Base-by-base conservation (phyloP, 1,140 invertebrate genomes). In the Prorops nasuta region DNA sequence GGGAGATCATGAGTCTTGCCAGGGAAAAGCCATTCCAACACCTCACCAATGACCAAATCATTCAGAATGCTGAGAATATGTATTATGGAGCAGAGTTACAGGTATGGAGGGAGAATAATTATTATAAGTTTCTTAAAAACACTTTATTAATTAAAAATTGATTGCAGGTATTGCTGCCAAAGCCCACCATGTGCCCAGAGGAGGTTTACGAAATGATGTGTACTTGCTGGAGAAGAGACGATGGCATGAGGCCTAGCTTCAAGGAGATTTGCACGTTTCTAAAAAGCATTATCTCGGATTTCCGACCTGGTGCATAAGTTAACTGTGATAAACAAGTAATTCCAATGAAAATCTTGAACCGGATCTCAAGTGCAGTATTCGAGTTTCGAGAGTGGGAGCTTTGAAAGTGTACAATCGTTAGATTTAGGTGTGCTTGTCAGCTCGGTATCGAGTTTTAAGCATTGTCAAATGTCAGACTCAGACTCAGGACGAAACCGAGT, bases 201-300 rank as follows among this genome's bases (percentile, higher is more conserved):
- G 86, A 89, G 48, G 81, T 90, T 36, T 91, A 89, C 69, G 85
- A 87, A 63, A 69, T 92, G 52, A 88, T 92, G 85, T 79, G 82
- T 49, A 85, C 87, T 47, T 92, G 90, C 71, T 92, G 90, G 90
- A 84, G 76, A 64, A 80, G 76, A 72, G 86, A 80, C 74, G 85
- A 80, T 60, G 78, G 63, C 52, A 76, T 73, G 32, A 76, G 90
- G 57, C 90, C 89, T 22, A 85, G 83, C 16, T 92, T 92, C 71
- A 83, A 85, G 58, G 84, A 90, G 62, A 87, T 91, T 60, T 83
- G 86, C 63, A 80, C 84, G 65, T 91, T 91, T 72, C 74, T 91
- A 42, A 87, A 88, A 69, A 78, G 75, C 49, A 68, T 72, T 50
- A 80, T 77, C 60, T 72, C 73, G 46, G 78, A 80, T 52, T 80